Conservation (phyloP, 1,140 invertebrate genomes). For the Pachypsylla venusta region DNA sequence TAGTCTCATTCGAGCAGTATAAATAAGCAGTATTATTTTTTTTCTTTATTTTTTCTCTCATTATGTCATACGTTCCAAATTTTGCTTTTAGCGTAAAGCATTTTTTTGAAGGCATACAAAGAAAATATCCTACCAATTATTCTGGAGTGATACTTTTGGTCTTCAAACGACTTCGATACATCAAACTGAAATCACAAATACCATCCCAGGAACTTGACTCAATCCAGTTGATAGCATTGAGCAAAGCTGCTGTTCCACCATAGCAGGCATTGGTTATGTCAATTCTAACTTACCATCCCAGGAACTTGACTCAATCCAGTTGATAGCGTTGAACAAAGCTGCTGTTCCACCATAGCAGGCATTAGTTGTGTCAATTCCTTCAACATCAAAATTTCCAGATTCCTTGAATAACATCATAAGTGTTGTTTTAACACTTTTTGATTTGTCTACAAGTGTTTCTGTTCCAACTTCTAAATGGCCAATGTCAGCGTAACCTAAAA, state of each 20-base stretch:
- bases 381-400: constrained; percentile 72
- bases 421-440: constrained; percentile 94
- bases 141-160: no score
- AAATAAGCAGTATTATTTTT: no score
- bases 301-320: constrained; percentile 89
- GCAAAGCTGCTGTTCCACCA: constrained; percentile 90
- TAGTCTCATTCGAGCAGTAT: no score
- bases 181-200: no score
- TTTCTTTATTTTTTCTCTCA: no score
- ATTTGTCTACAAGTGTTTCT: constrained; percentile 96
- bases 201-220: constrained; percentile 92
- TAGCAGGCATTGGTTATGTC: constrained; percentile 98
- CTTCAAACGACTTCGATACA: no score
- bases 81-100: no score
- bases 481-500: constrained; percentile 54
- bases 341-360: constrained; percentile 98
- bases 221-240: constrained; percentile 91
- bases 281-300: constrained; percentile 54
- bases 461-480: constrained; percentile 92
- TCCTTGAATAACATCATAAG: constrained; percentile 90
- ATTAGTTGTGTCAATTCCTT: constrained; percentile 93
- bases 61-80: no score
- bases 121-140: no score
- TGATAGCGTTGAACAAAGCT: constrained; percentile 85
- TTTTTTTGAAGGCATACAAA: no score